A percentile compares a stretch with the other conserved stretches of the same genome.
Conservation (phyloP, 2,888 invertebrate genomes). For the Drosophila kanekoi region DNA sequence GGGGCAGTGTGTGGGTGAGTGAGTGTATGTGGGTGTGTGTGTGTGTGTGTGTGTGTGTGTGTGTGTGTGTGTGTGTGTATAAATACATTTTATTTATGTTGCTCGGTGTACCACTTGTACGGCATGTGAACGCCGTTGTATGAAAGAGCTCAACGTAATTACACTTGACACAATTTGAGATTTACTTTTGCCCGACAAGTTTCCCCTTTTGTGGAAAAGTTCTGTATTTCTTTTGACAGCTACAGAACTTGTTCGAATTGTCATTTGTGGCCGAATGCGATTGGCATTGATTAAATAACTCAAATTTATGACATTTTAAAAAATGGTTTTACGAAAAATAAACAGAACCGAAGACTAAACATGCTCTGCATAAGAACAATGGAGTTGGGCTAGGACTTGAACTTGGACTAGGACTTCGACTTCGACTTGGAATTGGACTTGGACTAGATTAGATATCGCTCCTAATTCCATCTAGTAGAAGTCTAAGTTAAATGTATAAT, state of each 20-base stretch:
- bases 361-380: no score
- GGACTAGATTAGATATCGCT: no score
- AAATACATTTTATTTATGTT: constrained; percentile 19
- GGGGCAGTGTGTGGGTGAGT: neutral
- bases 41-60: constrained; percentile 1
- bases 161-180: constrained; percentile 54
- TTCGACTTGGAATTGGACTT: no score
- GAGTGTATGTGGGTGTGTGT: neutral
- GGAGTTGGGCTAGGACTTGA: no score
- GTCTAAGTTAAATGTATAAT: no score
- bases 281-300: neutral
- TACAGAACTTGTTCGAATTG: neutral
- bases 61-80: constrained; percentile 1
- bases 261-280: no score
- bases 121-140: constrained; percentile 12
- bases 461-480: no score
- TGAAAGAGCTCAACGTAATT: constrained; percentile 40
- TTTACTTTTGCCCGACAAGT: constrained; percentile 19
- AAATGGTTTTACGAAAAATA: neutral
- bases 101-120: constrained; percentile 35
- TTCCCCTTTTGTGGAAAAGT: neutral
- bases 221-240: constrained; percentile 14
- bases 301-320: neutral
- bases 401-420: no score
- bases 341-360: no score